phyloP scores from a whole-genome alignment of 2,888 invertebrate genomes.

The Malthinus flaveolus region DNA sequence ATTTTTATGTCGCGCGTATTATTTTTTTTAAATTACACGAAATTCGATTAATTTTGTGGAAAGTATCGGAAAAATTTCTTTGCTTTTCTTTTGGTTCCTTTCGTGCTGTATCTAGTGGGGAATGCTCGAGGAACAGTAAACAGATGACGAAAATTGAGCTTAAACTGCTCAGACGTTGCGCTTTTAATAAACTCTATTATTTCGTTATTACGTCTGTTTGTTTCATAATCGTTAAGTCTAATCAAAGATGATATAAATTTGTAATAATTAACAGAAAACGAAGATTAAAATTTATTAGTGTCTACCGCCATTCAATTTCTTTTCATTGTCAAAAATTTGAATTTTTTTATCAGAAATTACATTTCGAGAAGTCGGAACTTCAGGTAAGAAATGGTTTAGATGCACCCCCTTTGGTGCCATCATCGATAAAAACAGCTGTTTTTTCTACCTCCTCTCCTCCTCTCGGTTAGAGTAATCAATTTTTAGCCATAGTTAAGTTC shows the following conservation, averaged over 20 bases:
- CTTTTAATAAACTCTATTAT: conserved; percentile 50
- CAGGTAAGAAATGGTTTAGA: no score
- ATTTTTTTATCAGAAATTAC: no score
- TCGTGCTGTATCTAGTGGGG: background rate
- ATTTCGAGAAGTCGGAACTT: no score
- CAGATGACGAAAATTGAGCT: conserved; percentile 45
- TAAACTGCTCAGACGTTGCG: conserved; percentile 45
- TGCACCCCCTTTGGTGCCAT: no score
- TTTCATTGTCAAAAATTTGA: no score
- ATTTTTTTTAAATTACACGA: background rate
- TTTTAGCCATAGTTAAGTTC: no score
- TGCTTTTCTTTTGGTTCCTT: no score
- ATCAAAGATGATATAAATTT: conserved; percentile 21
- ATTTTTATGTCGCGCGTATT: background rate
- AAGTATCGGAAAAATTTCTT: background rate
- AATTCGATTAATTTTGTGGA: background rate
- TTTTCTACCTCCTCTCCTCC: no score
- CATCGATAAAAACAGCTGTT: no score
- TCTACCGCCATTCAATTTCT: background rate
- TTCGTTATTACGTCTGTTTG: conserved; percentile 40
- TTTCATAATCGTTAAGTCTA: conserved; percentile 18
- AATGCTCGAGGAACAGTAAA: conserved; percentile 39
- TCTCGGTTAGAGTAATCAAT: no score
- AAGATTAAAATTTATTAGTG: conserved; percentile 3
- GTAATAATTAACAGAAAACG: background rate